Base-by-base conservation (phyloP, 2,888 invertebrate genomes). In the Tipula vernalis region DNA sequence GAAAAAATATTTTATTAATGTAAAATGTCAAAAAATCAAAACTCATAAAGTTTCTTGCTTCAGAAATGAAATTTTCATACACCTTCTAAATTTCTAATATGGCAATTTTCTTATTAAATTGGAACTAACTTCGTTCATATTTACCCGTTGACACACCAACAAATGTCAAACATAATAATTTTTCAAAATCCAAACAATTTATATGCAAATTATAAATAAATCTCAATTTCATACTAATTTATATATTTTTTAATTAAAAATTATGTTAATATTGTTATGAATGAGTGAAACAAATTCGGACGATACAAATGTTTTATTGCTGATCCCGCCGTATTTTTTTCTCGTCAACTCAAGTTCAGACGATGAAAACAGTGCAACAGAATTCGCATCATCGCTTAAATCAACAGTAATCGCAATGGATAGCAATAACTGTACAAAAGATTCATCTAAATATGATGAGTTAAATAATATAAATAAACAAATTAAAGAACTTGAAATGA, bases 231-330 rank as follows among this genome's bases (percentile, higher is more conserved):
- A 83, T 36, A 36, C 36, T 3, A 15, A 28, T 18, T 28, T 71
- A 28, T 28, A 71, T 8, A 28, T 71, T 71, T 39, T 6, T 6
- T 51, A 86, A n/a, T 41, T 39, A 18, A 86, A 28, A 13, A 44
- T 10, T 83, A 15, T 51, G 47, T 47, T 13, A n/a, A 71, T 42
- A 18, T 85, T 85, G 90, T 92, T 90, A 94, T 94, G 94, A 94
- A 94, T 94, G 94, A 94, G 94, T 92, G 95, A 95, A 90, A 84
- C 84, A 84, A 84, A 84, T 84, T 93, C 95, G 88, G 96, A 96
- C 93, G 96, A 96, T 92, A 97, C 96, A 4, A 96, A 97, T 91
- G 94, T 96, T 89, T 93, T 97, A 88, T 91, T 97, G 89, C 91
- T 96, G 89, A 95, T 96, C 90, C 96, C 96, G 88, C 96, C 96